phyloP scores from a whole-genome alignment of 2,888 invertebrate genomes.

The Sylvicola fuscatus region DNA sequence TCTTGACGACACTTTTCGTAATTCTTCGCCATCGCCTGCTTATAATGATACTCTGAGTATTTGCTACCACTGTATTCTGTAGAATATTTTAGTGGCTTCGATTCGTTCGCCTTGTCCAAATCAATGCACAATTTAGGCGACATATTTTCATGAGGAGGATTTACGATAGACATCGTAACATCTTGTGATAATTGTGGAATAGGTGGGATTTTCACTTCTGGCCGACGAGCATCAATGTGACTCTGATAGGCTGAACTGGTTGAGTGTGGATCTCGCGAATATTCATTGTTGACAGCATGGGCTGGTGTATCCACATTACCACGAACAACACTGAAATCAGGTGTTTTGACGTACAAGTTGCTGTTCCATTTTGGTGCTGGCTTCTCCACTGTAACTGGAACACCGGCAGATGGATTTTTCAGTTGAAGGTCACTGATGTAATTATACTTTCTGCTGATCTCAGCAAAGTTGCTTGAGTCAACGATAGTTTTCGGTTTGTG shows the following conservation, averaged over 20 bases:
- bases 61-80: too few species aligned
- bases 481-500: conserved; percentile 1
- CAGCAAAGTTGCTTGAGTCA: conserved; percentile 10
- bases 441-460: conserved; percentile 10
- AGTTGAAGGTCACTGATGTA: conserved; percentile 11
- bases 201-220: not conserved
- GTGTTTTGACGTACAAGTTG: conserved; percentile 9
- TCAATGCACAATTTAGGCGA: too few species aligned
- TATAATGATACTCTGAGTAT: too few species aligned
- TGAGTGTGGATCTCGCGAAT: not conserved
- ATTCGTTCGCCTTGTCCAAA: too few species aligned
- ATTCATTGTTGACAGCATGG: not conserved
- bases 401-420: conserved; percentile 7
- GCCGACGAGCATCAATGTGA: not conserved
- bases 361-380: conserved; percentile 4
- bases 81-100: too few species aligned
- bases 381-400: not conserved
- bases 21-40: too few species aligned
- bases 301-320: not conserved
- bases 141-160: not conserved
- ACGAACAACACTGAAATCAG: conserved; percentile 6
- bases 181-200: conserved; percentile 8
- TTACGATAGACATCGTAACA: conserved; percentile 8
- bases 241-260: too few species aligned
- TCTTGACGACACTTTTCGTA: too few species aligned